These are phyloP conservation scores for Metacarcinus magister DNA, from an alignment of 2,888 invertebrate genomes.

Conservation along the genomic window DNA sequence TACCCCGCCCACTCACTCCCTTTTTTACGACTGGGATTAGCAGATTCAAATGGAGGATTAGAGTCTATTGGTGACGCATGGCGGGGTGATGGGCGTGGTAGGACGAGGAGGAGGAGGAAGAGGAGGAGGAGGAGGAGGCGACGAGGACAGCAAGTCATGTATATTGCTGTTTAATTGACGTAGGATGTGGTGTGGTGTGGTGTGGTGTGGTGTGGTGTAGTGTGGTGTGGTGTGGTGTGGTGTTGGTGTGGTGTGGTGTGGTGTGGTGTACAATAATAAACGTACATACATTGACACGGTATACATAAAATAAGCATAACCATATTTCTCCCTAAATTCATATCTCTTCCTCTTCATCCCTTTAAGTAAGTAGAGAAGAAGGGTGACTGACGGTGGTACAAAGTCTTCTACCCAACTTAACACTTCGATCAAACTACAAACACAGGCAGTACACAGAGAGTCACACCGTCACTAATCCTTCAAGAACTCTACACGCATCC, in stretches of 20 bases:
- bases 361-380: too few relatives aligned
- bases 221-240: not conserved
- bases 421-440: too few relatives aligned
- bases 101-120: not conserved
- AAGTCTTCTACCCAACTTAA: not conserved
- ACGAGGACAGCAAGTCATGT: not conserved
- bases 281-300: not conserved
- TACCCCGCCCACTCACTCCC: constrained; percentile 35
- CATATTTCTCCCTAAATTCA: not conserved
- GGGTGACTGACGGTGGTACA: not conserved
- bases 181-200: too few relatives aligned
- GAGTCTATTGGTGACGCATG: constrained; percentile 17
- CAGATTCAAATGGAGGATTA: constrained; percentile 39
- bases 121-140: not conserved
- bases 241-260: not conserved
- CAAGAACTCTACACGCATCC: too few relatives aligned
- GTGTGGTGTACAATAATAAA: not conserved
- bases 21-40: not conserved
- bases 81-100: not conserved
- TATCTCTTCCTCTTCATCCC: not conserved
- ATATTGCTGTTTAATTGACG: too few relatives aligned
- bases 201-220: too few relatives aligned
- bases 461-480: too few relatives aligned
- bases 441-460: too few relatives aligned
- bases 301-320: not conserved